Conservation (phyloP, 2,797 vertebrate species). For the Apodemus agrarius region DNA sequence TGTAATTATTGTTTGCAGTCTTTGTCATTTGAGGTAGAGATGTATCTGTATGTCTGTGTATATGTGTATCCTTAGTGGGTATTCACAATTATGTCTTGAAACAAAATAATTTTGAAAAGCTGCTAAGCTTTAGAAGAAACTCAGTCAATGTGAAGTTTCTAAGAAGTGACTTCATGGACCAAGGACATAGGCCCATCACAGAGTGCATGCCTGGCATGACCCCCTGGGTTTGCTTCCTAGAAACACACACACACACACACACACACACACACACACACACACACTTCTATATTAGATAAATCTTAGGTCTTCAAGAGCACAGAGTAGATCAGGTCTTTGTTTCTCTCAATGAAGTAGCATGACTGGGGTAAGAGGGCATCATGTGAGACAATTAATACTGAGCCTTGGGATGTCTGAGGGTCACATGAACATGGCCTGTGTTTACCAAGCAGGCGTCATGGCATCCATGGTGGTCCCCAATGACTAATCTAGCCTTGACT, state of each 20-base stretch:
- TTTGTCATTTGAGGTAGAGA: not conserved
- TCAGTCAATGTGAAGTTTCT: conserved; percentile 39
- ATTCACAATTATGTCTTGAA: not conserved
- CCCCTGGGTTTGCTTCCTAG: not conserved
- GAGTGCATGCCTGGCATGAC: not conserved
- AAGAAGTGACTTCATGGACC: not conserved
- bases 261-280: not conserved
- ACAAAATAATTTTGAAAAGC: conserved; percentile 18
- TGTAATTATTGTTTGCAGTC: conserved; percentile 50
- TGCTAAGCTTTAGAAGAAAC: conserved; percentile 32
- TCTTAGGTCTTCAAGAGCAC: not conserved
- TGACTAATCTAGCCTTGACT: not conserved
- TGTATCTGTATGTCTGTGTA: not conserved
- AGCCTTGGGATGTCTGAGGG: not conserved
- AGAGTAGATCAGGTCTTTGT: not conserved
- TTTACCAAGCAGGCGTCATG: not conserved
- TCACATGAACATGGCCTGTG: not conserved
- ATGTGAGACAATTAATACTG: not conserved
- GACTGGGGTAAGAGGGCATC: not conserved
- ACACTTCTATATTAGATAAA: not conserved
- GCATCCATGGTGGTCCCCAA: not conserved
- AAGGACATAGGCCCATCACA: not conserved
- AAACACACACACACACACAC: not conserved
- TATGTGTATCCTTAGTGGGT: not conserved
- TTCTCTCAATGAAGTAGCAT: not conserved